Conservation (phyloP, 53 echinoderm and acorn worm genomes). For the Echinometra lucunter region DNA sequence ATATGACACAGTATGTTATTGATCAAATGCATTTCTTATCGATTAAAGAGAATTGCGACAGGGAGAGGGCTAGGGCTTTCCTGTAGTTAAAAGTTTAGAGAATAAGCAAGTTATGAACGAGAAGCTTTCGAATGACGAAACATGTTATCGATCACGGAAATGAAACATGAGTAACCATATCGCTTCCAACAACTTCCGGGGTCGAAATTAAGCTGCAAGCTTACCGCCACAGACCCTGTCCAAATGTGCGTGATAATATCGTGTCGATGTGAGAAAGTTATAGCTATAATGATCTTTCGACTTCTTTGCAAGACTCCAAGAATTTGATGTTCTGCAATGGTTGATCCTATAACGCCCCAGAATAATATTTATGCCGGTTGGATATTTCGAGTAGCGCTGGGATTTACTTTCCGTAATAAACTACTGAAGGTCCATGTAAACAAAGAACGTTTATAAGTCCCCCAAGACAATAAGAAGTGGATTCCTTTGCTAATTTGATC, state of each 20-base stretch:
- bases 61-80: too few relatives aligned
- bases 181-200: conserved; percentile 44
- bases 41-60: neutral
- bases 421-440: too few relatives aligned
- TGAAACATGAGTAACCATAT: conserved; percentile 12
- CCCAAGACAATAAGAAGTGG: too few relatives aligned
- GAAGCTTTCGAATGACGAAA: neutral
- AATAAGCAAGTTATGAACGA: too few relatives aligned
- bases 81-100: too few relatives aligned
- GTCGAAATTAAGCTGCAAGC: neutral
- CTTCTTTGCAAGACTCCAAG: neutral
- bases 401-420: too few relatives aligned
- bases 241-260: neutral
- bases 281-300: neutral
- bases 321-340: neutral
- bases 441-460: too few relatives aligned
- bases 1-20: neutral
- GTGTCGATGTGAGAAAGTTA: neutral
- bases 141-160: neutral
- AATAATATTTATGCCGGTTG: too few relatives aligned
- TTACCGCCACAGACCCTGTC: neutral
- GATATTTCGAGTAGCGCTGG: too few relatives aligned
- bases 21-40: neutral
- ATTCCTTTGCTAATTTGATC: too few relatives aligned
- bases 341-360: too few relatives aligned